Percentiles rank a stretch among this genome's conserved stretches.
These are phyloP conservation scores for Plagiodera versicolora DNA, from an alignment of 2,888 invertebrate genomes.

Conservation along the genomic window DNA sequence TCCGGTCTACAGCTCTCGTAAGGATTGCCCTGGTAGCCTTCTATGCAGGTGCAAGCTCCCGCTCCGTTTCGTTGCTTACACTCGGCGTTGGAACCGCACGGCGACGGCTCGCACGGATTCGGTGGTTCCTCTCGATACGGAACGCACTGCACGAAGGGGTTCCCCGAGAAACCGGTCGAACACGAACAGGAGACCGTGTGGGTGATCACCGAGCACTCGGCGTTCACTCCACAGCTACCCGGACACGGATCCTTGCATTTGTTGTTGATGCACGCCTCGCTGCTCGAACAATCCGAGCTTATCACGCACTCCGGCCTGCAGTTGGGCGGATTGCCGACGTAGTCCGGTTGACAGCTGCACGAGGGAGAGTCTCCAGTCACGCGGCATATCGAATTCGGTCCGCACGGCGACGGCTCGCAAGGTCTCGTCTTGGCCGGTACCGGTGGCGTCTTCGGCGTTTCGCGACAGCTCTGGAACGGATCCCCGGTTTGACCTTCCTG, in stretches of 20 bases:
- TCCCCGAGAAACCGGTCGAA: constrained; percentile 73
- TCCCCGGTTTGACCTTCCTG: constrained; percentile 68
- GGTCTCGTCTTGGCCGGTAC: constrained; percentile 58
- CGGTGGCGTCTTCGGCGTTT: constrained; percentile 56
- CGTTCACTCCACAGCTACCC: constrained; percentile 77
- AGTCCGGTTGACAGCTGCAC: constrained; percentile 76
- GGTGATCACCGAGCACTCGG: constrained; percentile 77
- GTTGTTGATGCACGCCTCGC: constrained; percentile 77
- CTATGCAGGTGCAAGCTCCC: constrained; percentile 78
- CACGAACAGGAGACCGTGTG: constrained; percentile 84
- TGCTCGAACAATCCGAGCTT: constrained; percentile 77
- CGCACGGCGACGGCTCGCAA: constrained; percentile 80
- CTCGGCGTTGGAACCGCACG: constrained; percentile 83
- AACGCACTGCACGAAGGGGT: constrained; percentile 80
- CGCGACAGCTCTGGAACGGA: constrained; percentile 75
- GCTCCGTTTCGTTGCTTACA: constrained; percentile 76
- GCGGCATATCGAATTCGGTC: constrained; percentile 76
- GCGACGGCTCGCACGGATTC: constrained; percentile 82
- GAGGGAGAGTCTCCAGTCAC: constrained; percentile 67
- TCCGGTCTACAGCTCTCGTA: constrained; percentile 86
- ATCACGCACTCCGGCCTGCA: constrained; percentile 83
- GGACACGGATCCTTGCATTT: constrained; percentile 83
- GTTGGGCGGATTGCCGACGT: constrained; percentile 77
- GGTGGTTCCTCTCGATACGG: constrained; percentile 61
- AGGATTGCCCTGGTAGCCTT: constrained; percentile 82